Base-by-base conservation (phyloP, 2,888 invertebrate species). In the Campoletis raptor region DNA sequence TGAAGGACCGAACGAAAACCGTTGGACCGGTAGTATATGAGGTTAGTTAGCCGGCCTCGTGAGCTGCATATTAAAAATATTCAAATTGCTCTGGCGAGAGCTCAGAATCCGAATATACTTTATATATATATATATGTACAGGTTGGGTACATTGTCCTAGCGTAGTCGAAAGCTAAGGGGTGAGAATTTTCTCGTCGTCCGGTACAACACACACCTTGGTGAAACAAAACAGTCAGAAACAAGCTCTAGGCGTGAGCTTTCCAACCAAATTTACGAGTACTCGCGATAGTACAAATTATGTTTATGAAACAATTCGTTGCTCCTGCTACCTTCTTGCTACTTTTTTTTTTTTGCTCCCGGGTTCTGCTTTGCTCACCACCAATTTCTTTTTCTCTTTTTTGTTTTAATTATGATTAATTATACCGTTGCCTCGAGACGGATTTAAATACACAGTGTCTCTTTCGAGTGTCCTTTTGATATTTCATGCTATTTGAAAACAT, bases 11-110 rank as follows among this genome's bases (percentile, higher is more conserved):
- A 61, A 67, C 30, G 30, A 21, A 45, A 70, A 74, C 79, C 80
- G 76, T 83, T 81, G 86, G 86, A 81, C 82, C 83, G 85, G 82
- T 92, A 90, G 91, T 92, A 91, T 91, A 92, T 89, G 91, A 91
- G 91, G 91, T 92, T 93, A 92, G 93, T 94, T 93, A 93, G 92
- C 89, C 89, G 87, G 86, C 87, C 90, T 89, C 90, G 91, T 90
- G 92, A 90, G 91, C 88, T 91, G 93, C 93, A 93, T 93, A 92
- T 93, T 93, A 94, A 93, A 93, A 93, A 92, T 92, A 93, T 93
- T 93, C 92, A 92, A 93, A 93, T 93, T 91, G 74, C 85, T 54
- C 90, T 81, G 87, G 76, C 77, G 87, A 83, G 86, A 73, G 45
- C 69, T 80, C 72, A 76, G 78, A 66, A 48, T 79, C 69, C 81